phyloP scores from a whole-genome alignment of 2,113 vertebrate genomes.

The Acanthisitta chloris region DNA sequence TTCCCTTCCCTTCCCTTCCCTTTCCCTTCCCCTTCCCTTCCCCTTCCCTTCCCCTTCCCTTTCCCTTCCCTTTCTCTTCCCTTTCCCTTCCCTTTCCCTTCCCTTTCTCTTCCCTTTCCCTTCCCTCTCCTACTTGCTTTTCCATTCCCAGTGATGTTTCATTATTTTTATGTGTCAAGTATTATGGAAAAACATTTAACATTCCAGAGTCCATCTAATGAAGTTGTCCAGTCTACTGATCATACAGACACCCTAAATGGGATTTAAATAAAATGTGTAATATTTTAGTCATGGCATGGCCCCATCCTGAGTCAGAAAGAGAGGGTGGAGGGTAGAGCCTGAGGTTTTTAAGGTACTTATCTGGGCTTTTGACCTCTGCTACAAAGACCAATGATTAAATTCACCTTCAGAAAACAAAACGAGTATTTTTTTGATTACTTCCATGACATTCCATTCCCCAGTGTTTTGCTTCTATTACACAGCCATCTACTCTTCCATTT shows the following conservation, averaged over 20 bases:
- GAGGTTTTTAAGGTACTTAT: background rate
- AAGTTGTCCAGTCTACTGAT: background rate
- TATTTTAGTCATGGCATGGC: background rate
- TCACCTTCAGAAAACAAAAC: background rate
- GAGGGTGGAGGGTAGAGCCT: fast-evolving
- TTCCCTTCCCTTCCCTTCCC: background rate
- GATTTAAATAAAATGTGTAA: background rate
- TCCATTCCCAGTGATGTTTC: background rate
- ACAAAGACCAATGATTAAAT: background rate
- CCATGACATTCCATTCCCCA: background rate
- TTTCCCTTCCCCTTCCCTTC: no score
- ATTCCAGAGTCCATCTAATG: background rate
- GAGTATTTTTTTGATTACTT: background rate
- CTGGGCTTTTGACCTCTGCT: background rate
- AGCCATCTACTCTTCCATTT: background rate
- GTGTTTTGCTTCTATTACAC: background rate
- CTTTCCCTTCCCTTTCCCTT: background rate
- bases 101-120: background rate
- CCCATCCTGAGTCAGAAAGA: background rate
- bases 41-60: background rate
- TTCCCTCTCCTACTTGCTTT: background rate
- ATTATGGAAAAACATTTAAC: background rate
- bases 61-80: no score
- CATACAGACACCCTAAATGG: background rate
- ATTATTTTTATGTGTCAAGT: background rate